A percentile compares a stretch with the other conserved stretches of the same genome.
phyloP scores from a whole-genome alignment of 2,113 vertebrate species.

The Xenus cinereus region DNA sequence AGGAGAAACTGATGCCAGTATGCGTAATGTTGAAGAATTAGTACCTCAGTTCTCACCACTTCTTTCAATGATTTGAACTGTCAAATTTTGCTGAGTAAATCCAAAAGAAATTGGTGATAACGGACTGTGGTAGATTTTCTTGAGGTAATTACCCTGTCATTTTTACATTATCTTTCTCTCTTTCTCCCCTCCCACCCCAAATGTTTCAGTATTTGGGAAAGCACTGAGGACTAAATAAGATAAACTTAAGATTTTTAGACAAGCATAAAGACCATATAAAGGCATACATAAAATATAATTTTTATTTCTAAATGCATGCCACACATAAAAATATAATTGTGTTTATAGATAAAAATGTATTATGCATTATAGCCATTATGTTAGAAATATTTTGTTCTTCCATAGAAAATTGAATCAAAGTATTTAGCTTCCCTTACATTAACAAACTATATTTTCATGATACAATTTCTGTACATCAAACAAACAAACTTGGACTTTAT shows the following conservation, averaged over 20 bases:
- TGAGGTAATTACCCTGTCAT: slow-evolving; percentile 4
- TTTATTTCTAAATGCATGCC: background rate
- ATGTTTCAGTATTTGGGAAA: background rate
- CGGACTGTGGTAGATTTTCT: background rate
- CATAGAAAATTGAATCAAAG: background rate
- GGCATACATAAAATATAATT: background rate
- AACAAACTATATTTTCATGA: background rate
- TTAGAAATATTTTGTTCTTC: background rate
- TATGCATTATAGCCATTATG: background rate
- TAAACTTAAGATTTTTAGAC: background rate
- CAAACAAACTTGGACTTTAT: background rate
- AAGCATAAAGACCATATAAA: background rate
- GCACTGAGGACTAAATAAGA: background rate
- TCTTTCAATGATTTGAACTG: background rate
- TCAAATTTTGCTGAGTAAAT: slow-evolving; percentile 29
- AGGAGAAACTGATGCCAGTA: slow-evolving; percentile 33
- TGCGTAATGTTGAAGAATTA: slow-evolving; percentile 3
- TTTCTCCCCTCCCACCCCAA: background rate
- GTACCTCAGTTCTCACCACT: background rate
- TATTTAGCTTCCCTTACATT: background rate
- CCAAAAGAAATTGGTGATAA: slow-evolving; percentile 7
- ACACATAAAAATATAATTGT: background rate
- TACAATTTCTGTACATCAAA: background rate
- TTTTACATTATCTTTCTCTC: background rate
- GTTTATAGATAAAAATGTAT: background rate